Percentiles rank a stretch among this genome's conserved stretches.
Conservation (phyloP, 2,113 vertebrate genomes). For the Vidua macroura region DNA sequence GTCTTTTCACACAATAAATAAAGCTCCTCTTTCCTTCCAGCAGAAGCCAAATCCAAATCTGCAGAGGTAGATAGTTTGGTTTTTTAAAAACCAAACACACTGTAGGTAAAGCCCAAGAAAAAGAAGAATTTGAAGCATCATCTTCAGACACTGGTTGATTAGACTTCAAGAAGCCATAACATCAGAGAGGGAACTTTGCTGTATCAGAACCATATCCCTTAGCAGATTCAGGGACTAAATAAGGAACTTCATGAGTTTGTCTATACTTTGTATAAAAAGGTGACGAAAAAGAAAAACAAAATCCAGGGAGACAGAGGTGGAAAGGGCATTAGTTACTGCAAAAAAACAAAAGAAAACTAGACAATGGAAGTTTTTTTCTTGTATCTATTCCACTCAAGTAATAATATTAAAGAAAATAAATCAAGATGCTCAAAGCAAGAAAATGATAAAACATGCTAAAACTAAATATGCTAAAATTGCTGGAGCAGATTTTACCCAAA, state of each 20-base stretch:
- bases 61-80: neutral
- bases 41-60: neutral
- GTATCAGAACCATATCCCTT: neutral
- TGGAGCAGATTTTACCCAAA: neutral
- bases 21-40: neutral
- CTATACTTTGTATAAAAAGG: neutral
- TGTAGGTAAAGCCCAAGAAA: neutral
- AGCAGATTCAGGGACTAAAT: neutral
- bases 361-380: neutral
- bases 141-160: neutral
- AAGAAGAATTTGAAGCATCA: neutral
- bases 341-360: neutral
- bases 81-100: neutral
- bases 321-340: neutral
- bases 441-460: neutral
- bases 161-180: neutral
- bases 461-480: neutral
- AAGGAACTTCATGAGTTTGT: neutral
- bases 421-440: neutral
- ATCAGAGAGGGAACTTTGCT: neutral
- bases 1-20: neutral
- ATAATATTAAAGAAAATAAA: neutral
- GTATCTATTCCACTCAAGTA: neutral
- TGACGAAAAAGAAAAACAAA: neutral
- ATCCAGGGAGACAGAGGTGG: accelerated